Conservation (phyloP, 2,888 invertebrate genomes). For the Tetranychus piercei region DNA sequence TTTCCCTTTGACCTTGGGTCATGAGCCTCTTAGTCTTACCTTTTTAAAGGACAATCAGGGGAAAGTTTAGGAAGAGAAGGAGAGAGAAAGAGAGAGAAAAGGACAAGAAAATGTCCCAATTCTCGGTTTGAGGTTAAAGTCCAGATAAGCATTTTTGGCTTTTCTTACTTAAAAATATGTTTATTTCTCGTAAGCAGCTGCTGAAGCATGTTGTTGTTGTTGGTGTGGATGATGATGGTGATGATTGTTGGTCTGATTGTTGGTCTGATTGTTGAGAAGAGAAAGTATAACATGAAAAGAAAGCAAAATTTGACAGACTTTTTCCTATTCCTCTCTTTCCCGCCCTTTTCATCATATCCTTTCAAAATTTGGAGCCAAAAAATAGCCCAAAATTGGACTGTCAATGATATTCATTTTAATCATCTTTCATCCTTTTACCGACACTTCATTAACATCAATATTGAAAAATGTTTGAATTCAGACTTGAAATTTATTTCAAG, state of each 20-base stretch:
- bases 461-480: too few relatives aligned
- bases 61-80: background rate
- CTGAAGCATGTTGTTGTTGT: background rate
- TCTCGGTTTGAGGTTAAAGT: background rate
- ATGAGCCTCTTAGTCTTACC: background rate
- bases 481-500: too few relatives aligned
- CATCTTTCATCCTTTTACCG: too few relatives aligned
- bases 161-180: background rate
- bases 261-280: conserved; percentile 1
- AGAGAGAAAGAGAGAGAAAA: background rate
- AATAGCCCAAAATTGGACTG: background rate
- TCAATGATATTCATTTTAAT: too few relatives aligned
- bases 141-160: background rate
- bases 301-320: background rate
- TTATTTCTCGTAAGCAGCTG: background rate
- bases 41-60: background rate
- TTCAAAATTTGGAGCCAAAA: background rate
- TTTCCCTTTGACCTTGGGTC: background rate
- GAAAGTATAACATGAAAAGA: background rate
- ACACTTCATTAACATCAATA: too few relatives aligned
- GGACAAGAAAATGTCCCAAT: background rate
- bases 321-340: background rate
- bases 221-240: too few relatives aligned
- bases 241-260: background rate
- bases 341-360: background rate